These are phyloP conservation scores for Blastobasis adustella DNA, from an alignment of 2,888 invertebrate species.

Conservation along the genomic window DNA sequence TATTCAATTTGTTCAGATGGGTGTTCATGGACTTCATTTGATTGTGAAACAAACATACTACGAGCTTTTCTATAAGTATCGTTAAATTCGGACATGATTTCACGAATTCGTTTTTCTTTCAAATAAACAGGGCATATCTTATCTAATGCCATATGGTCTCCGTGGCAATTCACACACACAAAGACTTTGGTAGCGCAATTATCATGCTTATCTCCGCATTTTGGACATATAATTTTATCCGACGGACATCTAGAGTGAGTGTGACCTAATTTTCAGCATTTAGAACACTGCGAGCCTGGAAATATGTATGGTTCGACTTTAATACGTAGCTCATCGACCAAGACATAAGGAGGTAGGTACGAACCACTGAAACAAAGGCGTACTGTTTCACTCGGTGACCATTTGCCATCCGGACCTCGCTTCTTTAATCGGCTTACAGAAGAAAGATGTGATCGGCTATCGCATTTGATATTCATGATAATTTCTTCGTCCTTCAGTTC, in stretches of 20 bases:
- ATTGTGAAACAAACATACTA: no score
- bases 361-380: background rate
- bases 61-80: no score
- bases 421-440: background rate
- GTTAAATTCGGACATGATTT: no score
- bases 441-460: background rate
- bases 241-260: background rate
- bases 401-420: background rate
- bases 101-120: no score
- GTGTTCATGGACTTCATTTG: no score
- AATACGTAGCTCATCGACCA: background rate
- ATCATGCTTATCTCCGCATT: no score
- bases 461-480: background rate
- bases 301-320: slow-evolving; percentile 1
- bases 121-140: no score
- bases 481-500: slow-evolving; percentile 4
- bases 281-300: background rate
- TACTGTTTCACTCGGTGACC: background rate
- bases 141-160: no score
- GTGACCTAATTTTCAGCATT: slow-evolving; percentile 1
- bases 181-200: no score
- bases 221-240: background rate
- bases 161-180: no score
- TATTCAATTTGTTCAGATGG: no score
- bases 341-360: background rate